Evolutionary conservation across 2,888 invertebrate species (phyloP), one percentile per base, ranked within the genome.

Genomic region (Andricus quercusramuli): DNA sequence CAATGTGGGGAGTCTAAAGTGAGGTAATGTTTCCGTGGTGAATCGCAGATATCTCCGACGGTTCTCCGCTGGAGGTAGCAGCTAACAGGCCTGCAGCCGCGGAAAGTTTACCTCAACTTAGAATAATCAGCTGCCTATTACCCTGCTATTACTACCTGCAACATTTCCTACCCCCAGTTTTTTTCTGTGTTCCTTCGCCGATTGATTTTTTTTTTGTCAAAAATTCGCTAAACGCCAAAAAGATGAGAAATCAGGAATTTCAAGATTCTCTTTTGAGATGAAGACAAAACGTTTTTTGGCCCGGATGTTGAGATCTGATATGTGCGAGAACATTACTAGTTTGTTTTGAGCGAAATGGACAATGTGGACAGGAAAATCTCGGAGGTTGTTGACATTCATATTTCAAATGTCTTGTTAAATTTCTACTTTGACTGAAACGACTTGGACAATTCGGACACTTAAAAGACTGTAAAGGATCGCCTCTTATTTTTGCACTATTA

Each of bases 331-430:
- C 81, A 59, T 82, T 70, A 8, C 67, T 62, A 9, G 64, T 41
- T 20, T 80, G 79, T 6, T 80, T 81, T 20, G 51, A 56, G 2
- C 83, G 76, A 47, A 83, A 82, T 25, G 66, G n/a, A 74, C 82
- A 82, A 29, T 82, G 68, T 3, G 78, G 80, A 64, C 86, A 86
- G 44, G 83, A 77, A 78, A 85, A 85, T 37, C 83, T 83, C 11
- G 84, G 84, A 41, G 83, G 83, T 78, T 84, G 83, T 5, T 86
- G 84, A 79, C 88, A 87, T 64, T 87, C 89, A 44, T 85, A 84
- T 64, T 77, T 80, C 20, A 83, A 79, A 74, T 88, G 88, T 44
- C 82, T 83, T 13, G 78, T 82, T 32, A 87, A 81, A 59, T 59
- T 59, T 37, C 77, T 22, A 62, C 22, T 51, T 51, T 59, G 56